Evolutionary conservation across 2,113 vertebrate species (phyloP).

Genomic region (Merops nubicus): DNA sequence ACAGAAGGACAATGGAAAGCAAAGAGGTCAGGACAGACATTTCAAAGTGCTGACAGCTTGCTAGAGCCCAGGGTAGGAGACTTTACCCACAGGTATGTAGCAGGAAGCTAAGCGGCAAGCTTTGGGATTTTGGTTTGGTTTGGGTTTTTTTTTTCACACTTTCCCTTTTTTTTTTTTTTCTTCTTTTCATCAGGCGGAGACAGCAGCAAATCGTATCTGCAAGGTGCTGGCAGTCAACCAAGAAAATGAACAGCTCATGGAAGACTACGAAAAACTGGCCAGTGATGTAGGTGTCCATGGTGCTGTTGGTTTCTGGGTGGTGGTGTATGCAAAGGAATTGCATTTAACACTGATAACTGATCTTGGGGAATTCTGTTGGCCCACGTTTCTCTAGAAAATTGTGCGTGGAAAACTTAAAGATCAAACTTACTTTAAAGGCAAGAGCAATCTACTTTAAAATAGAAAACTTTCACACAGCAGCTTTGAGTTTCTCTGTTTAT

Average conservation of each 20-base stretch:
- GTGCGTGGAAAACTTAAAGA: not conserved
- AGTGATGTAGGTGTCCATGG: constrained; percentile 89
- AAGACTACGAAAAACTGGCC: constrained; percentile 98
- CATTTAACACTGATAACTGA: not conserved
- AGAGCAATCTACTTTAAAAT: not conserved
- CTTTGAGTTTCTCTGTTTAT: not conserved
- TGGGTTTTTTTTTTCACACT: not conserved
- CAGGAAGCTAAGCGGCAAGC: not conserved
- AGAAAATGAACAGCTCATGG: constrained; percentile 99
- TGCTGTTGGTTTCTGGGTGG: constrained; percentile 25
- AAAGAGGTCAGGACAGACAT: not conserved
- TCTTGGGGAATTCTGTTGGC: not conserved
- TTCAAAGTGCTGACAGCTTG: not conserved
- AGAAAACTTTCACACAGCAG: not conserved
- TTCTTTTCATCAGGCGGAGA: constrained; percentile 87
- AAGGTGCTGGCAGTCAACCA: constrained; percentile 99
- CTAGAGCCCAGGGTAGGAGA: not conserved
- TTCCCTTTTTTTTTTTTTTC: constrained; percentile 13
- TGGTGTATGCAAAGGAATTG: not conserved
- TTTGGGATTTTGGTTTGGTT: too few species aligned
- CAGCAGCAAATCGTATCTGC: constrained; percentile 98
- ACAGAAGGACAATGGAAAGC: not conserved
- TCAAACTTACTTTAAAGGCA: not conserved
- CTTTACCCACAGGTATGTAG: not conserved
- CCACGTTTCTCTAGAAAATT: not conserved